Evolutionary conservation across 64 coral and sea anemone genomes (phyloP).

Genomic region (Stichodactyla mertensii): DNA sequence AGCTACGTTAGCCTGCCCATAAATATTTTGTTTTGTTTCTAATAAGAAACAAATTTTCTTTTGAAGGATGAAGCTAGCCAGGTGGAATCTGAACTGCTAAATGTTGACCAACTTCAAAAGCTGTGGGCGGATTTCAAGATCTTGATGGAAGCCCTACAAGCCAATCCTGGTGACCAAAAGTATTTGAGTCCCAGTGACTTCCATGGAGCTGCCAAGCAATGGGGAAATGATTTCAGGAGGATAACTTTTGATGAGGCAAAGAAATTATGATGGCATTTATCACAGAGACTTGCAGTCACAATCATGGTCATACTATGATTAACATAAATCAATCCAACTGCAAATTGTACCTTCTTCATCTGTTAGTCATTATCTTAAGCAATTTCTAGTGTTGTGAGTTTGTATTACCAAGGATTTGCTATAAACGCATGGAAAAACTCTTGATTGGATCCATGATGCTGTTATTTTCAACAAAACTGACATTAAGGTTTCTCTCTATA

Average conservation of each 20-base stretch:
- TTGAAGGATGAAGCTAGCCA: neutral
- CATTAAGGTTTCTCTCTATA: neutral
- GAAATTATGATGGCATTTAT: too few relatives aligned
- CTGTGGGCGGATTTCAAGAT: slow-evolving; percentile 1
- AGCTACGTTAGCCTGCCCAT: neutral
- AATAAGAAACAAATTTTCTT: neutral
- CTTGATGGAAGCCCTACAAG: neutral
- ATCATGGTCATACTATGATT: too few relatives aligned
- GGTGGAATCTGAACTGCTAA: neutral
- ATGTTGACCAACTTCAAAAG: slow-evolving; percentile 6
- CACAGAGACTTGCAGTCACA: too few relatives aligned
- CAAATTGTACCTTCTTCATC: too few relatives aligned
- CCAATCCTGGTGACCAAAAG: neutral
- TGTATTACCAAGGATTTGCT: too few relatives aligned
- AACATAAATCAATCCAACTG: too few relatives aligned
- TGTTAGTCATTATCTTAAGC: too few relatives aligned
- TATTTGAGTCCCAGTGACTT: slow-evolving; percentile 13
- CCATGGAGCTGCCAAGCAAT: neutral
- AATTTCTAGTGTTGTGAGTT: too few relatives aligned
- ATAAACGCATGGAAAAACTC: too few relatives aligned
- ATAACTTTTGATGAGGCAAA: slow-evolving; percentile 33
- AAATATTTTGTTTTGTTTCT: neutral
- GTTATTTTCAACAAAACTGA: neutral
- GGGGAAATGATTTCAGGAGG: slow-evolving; percentile 8
- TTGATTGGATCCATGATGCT: too few relatives aligned